phyloP scores from a whole-genome alignment of 2,888 invertebrate genomes.

The Nyleta sp. region DNA sequence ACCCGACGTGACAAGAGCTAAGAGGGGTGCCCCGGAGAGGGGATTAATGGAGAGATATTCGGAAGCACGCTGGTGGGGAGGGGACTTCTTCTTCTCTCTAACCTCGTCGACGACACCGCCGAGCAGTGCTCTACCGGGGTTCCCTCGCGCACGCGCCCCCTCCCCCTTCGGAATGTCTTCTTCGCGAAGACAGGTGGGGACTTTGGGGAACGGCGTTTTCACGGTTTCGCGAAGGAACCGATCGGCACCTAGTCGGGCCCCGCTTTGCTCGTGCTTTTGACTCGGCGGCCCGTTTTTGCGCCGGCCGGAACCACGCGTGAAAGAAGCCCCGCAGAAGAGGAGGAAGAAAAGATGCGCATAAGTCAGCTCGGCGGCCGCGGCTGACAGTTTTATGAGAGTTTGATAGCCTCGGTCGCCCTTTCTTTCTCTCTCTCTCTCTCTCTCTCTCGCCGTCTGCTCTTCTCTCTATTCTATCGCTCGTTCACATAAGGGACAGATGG shows the following conservation, averaged over 20 bases:
- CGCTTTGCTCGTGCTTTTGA: constrained; percentile 6
- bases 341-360: constrained; percentile 76
- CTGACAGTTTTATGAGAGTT: constrained; percentile 83
- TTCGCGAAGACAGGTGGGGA: constrained; percentile 56
- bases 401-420: constrained; percentile 77
- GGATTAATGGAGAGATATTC: constrained; percentile 83
- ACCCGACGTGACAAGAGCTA: constrained; percentile 77
- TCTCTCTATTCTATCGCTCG: constrained; percentile 63
- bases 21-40: constrained; percentile 77
- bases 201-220: constrained; percentile 48
- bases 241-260: constrained; percentile 21
- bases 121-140: constrained; percentile 72
- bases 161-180: constrained; percentile 50
- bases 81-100: constrained; percentile 67
- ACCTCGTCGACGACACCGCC: constrained; percentile 73
- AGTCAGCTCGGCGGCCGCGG: constrained; percentile 78
- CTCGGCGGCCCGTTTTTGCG: constrained; percentile 27
- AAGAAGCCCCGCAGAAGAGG: constrained; percentile 52
- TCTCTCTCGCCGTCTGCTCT: constrained; percentile 60
- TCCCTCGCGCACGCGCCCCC: constrained; percentile 75
- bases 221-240: constrained; percentile 36
- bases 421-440: constrained; percentile 64
- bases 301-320: constrained; percentile 49
- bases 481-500: constrained; percentile 63
- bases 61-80: constrained; percentile 77